A percentile compares a stretch with the other conserved stretches of the same genome.
Evolutionary conservation across 1,140 invertebrate genomes (phyloP).

Genomic region (Goniozus legneri): DNA sequence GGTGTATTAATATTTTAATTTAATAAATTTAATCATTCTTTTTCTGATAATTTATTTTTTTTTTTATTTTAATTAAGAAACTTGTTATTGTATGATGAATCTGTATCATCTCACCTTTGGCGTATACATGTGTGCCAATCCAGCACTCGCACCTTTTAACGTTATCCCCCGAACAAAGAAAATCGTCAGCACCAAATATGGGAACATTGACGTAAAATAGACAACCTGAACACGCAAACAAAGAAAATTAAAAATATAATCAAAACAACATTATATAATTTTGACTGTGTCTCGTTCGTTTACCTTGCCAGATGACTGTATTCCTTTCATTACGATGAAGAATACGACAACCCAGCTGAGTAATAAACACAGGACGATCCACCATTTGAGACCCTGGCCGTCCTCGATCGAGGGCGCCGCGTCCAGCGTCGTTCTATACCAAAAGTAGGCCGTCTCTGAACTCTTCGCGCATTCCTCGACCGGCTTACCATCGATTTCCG

Average conservation of each 20-base stretch:
- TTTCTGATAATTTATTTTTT: no score
- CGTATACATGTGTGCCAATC: conserved; percentile 87
- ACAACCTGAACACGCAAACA: conserved; percentile 74
- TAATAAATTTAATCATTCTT: neutral
- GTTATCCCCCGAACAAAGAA: conserved; percentile 92
- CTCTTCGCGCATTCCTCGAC: conserved; percentile 76
- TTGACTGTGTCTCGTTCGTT: conserved; percentile 8
- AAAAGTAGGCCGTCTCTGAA: conserved; percentile 85
- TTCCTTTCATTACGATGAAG: conserved; percentile 97
- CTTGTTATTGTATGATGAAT: no score
- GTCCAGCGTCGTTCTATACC: conserved; percentile 83
- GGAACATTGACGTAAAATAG: conserved; percentile 95
- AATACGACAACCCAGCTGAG: conserved; percentile 94
- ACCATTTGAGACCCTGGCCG: conserved; percentile 83
- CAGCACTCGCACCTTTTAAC: conserved; percentile 81
- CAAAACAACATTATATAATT: no score
- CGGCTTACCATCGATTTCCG: conserved; percentile 67
- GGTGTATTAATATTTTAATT: no score
- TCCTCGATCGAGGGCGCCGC: conserved; percentile 80
- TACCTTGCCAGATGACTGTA: conserved; percentile 96
- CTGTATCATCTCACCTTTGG: conserved; percentile 64
- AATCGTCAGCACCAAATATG: conserved; percentile 91
- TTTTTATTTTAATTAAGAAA: no score
- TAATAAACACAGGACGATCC: conserved; percentile 89
- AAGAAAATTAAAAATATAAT: no score